A percentile compares a stretch with the other conserved stretches of the same genome.
Conservation (phyloP, 2,888 invertebrate genomes). For the Hypomecis atomaria region DNA sequence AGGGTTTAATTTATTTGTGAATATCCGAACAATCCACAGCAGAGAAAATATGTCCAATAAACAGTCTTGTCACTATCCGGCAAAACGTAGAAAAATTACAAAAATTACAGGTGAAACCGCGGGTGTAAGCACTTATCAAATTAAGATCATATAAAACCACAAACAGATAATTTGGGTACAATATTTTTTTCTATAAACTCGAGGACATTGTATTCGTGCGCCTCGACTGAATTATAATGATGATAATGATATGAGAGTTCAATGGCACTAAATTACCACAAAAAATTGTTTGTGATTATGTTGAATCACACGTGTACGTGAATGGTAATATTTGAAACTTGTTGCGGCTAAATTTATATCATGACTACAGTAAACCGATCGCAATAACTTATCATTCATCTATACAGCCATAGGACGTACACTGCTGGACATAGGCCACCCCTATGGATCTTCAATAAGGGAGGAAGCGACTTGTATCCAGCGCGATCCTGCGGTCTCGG, state of each 20-base stretch:
- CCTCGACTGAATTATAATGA: constrained; percentile 2
- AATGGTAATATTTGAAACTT: constrained; percentile 10
- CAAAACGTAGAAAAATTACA: background rate
- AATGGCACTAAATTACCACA: constrained; percentile 31
- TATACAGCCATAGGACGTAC: too few relatives aligned
- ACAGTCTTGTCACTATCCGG: too few relatives aligned
- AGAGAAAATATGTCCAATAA: too few relatives aligned
- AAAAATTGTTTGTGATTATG: constrained; percentile 32
- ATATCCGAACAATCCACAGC: too few relatives aligned
- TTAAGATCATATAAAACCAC: background rate
- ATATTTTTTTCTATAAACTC: background rate
- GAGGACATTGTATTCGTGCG: background rate
- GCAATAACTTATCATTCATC: background rate
- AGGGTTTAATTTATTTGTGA: too few relatives aligned
- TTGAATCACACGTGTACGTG: constrained; percentile 9
- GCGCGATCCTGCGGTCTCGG: too few relatives aligned
- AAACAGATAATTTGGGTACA: background rate
- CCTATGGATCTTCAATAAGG: too few relatives aligned
- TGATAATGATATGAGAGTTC: constrained; percentile 24
- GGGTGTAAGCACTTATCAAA: too few relatives aligned
- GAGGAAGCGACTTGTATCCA: too few relatives aligned
- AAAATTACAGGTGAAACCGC: background rate
- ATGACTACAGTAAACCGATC: background rate
- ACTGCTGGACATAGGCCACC: too few relatives aligned
- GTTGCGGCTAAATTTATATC: background rate